These are phyloP conservation scores for Myotis lucifugus DNA, from an alignment of 2,113 vertebrate species.

Conservation along the genomic window DNA sequence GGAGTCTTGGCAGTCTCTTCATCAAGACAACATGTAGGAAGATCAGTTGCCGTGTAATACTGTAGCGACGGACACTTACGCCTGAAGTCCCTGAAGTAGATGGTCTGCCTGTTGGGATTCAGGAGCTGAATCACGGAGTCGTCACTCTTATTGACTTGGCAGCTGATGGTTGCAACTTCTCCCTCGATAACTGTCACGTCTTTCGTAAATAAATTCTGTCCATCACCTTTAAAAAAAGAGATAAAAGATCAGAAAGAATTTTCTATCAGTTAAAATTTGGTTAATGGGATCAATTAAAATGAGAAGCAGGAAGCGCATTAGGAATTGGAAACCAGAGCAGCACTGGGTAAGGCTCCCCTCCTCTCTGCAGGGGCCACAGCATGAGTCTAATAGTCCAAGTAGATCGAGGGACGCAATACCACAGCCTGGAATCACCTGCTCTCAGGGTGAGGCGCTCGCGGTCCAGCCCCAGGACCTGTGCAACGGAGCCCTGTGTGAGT, in stretches of 20 bases:
- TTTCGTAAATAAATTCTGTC: slow-evolving; percentile 96
- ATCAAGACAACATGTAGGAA: not conserved
- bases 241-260: slow-evolving; percentile 5
- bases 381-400: not conserved
- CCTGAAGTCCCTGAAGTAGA: slow-evolving; percentile 94
- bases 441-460: not conserved
- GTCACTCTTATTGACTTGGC: slow-evolving; percentile 93
- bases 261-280: not conserved
- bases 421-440: not conserved
- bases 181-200: slow-evolving; percentile 90
- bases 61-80: slow-evolving; percentile 88
- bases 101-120: slow-evolving; percentile 97
- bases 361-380: not conserved
- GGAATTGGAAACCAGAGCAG: not conserved
- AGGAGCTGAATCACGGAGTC: slow-evolving; percentile 98
- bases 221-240: slow-evolving; percentile 82
- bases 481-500: not conserved
- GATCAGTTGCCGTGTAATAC: not conserved
- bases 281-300: not conserved
- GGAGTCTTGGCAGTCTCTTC: slow-evolving; percentile 31
- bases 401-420: not conserved
- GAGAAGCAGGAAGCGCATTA: not conserved
- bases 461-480: not conserved
- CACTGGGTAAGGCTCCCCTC: not conserved
- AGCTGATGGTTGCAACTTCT: slow-evolving; percentile 90